Base-by-base conservation (phyloP, 2,797 vertebrate species). In the Sebastiscus albofasciatus region DNA sequence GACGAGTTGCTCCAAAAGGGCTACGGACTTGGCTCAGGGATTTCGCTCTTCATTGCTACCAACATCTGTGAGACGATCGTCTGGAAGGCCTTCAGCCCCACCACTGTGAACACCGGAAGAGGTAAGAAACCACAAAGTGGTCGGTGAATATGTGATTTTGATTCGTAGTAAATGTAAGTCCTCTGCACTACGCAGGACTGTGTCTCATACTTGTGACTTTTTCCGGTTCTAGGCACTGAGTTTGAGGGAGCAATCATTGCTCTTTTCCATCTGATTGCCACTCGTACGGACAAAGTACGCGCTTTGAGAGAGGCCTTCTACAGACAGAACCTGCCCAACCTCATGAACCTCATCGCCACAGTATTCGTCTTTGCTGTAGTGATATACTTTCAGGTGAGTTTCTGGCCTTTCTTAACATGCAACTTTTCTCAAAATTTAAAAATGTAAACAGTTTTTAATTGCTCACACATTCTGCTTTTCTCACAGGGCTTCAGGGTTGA, bases 61-160 rank as follows among this genome's bases (percentile, higher is more conserved):
- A 99, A 99, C 92, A 99, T 99, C 91, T 99, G 99, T 71, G 99
- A 99, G 94, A 99, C 98, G 9, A 99, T 99, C 1, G 98, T 99
- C 7, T 99, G 99, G 99, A 99, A 99, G 83, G 98, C 98, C 0
- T 99, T 99, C 93, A 99, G 99, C 84, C 99, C 99, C 62, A 99
- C 99, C 7, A 99, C 99, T 0, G 98, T 99, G 83, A 99, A 99
- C 94, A 99, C 98, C 0, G 99, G 98, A 65, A 93, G 98, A 98
- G 99, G 98, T 99, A 92, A 89, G 79, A 22, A 12, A 7, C 42
- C 49, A 12, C 18, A 74, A 2, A n/a, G 1, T 9, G 12, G 1
- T 49, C 1, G 1, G 2, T 58, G 2, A 64, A 26, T 26, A 4
- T 16, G 20, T 33, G 10, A 29, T 62, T 70, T n/a, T 29, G 9